Percentiles rank a stretch among this genome's conserved stretches.
These are phyloP conservation scores for Quiscalus mexicanus DNA, from an alignment of 2,113 vertebrate species.

Conservation along the genomic window DNA sequence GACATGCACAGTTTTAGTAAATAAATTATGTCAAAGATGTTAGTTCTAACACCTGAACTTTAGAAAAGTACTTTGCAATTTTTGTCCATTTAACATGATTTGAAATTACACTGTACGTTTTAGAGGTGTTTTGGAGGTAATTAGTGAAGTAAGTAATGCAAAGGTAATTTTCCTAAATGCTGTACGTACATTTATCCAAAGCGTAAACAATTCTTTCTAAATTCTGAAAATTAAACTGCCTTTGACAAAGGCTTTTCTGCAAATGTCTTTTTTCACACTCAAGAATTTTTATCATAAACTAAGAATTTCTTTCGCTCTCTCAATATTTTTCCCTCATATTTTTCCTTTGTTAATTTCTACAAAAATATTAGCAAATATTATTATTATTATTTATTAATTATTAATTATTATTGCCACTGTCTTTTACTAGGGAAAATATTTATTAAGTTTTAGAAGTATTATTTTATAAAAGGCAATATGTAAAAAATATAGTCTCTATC, in stretches of 20 bases:
- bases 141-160: neutral
- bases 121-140: neutral
- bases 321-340: neutral
- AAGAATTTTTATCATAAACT: neutral
- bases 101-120: neutral
- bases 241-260: neutral
- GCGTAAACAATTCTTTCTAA: neutral
- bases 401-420: neutral
- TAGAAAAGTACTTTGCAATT: neutral
- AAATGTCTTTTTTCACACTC: neutral
- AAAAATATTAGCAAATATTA: neutral
- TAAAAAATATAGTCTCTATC: neutral
- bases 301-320: neutral
- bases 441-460: neutral
- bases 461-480: neutral
- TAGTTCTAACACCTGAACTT: neutral
- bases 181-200: conserved; percentile 1
- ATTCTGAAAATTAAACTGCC: neutral
- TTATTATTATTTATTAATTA: too few relatives aligned
- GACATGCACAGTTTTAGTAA: neutral
- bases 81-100: neutral
- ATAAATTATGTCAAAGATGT: neutral
- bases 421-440: neutral
- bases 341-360: neutral
- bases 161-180: neutral